Base-by-base conservation (phyloP, 2,888 invertebrate species). In the Taphrorychus bicolor region DNA sequence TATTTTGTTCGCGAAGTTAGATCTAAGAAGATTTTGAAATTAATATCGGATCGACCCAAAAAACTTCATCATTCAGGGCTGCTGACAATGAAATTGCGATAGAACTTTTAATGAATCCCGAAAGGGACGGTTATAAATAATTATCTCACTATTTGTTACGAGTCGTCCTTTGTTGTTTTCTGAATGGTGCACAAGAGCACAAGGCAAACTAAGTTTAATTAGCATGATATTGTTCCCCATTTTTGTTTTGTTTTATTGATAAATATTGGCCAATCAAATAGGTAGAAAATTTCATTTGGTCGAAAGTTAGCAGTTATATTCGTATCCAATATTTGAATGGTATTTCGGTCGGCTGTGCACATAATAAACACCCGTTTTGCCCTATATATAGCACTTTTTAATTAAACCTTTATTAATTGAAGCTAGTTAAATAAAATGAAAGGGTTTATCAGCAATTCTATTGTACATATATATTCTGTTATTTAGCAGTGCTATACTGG, bases 11-110 rank as follows among this genome's bases (percentile, higher is more conserved):
- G 73, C 73, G 32, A 73, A 74, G 74, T 74, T 69, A 73, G 74
- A 74, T 74, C 74, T 73, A 76, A 75, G 74, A 66, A 74, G 75
- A 76, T 76, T 75, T 73, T 69, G 59, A 74, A 75, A 76, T 76
- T 76, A 75, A 74, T 74, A 72, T 70, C 71, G 70, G 64, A 66
- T 68, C 41, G 19, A 21, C 19, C 19, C 49, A 16, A 53, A 64
- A n/a, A 40, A 24, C 52, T 14, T 52, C 40, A 62, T 56, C 48
- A 23, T 53, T 61, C 54, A 54, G 11, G 17, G 18, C 45, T 11
- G 23, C 42, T 18, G 32, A 59, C 18, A 23, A n/a, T n/a, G 42
- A 23, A 54, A 14, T 45, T 53, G 23, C 11, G 42, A 61, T 24
- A 22, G n/a, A 17, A 54, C 11, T 61, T 40, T 40, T 17, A 57